Percentiles rank a stretch among this genome's conserved stretches.
phyloP scores from a whole-genome alignment of 2,888 invertebrate species.

The Labia minor region DNA sequence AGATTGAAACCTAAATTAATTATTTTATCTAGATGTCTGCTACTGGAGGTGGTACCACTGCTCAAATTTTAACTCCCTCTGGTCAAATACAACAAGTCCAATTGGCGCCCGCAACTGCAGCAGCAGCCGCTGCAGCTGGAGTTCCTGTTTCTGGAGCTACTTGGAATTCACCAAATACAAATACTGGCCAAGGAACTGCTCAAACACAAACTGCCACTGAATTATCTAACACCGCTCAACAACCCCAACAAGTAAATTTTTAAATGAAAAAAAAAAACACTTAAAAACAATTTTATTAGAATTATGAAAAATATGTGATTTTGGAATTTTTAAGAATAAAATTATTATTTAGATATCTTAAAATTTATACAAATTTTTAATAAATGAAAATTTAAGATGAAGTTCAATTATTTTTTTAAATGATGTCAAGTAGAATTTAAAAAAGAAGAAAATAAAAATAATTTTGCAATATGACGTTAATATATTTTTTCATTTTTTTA shows the following conservation, averaged over 20 bases:
- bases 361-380: no score
- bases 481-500: slow-evolving; percentile 69
- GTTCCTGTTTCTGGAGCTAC: slow-evolving; percentile 32
- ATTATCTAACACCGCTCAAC: slow-evolving; percentile 24
- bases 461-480: no score
- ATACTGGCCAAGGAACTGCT: slow-evolving; percentile 28
- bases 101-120: slow-evolving; percentile 51
- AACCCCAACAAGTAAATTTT: slow-evolving; percentile 17
- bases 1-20: no score
- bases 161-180: slow-evolving; percentile 30
- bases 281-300: no score
- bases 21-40: neutral
- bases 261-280: no score
- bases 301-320: no score
- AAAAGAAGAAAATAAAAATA: no score
- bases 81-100: slow-evolving; percentile 87
- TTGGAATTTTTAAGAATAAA: no score
- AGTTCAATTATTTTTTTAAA: no score
- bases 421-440: no score
- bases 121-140: slow-evolving; percentile 29
- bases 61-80: slow-evolving; percentile 75
- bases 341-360: no score
- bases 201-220: slow-evolving; percentile 27
- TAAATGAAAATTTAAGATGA: no score
- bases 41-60: slow-evolving; percentile 30